Base-by-base conservation (phyloP, 2,888 invertebrate genomes). In the Halocaridina rubra region DNA sequence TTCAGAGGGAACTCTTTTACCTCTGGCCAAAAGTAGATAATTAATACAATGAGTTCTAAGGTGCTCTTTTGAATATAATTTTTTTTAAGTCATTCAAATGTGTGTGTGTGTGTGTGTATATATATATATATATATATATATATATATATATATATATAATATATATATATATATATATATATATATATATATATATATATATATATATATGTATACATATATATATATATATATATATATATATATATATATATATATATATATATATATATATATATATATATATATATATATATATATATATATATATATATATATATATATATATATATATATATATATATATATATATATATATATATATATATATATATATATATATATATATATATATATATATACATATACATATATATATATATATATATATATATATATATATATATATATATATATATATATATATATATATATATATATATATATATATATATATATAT, bases 211-310 rank as follows among this genome's bases (percentile, higher is more conserved):
- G 77, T 77, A n/a, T 61, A 64, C 39, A 0, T 30, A 1, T 22
- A 10, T 29, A 1, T 27, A 8, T 13, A n/a, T 2, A 75, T 8
- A 3, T n/a, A 2, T 59, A 13, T 33, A 27, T 67, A 10, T 61
- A 8, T 77, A 61, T 61, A 57, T 75, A 57, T 27, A 22, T 24
- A 53, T 75, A 57, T 75, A 74, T 39, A 39, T 74, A 19, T 46
- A 46, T 46, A 39, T 46, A 19, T 46, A n/a, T 74, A 19, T 74
- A 5, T 22, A 5, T 74, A 39, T 46, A 46, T 10, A n/a, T 46
- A 22, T 46, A 30, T 32, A 30, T 32, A 30, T 71, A 30, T 71
- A 29, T 10, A 16, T 71, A 8, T 71, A 27, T 8, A 71, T 22
- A 8, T 8, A 39, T 32, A 27, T 32, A 71, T 71, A n/a, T 71